Evolutionary conservation across 2,888 invertebrate species (phyloP), one percentile per base, ranked within the genome.

Genomic region (Hipparchia sbordonii): DNA sequence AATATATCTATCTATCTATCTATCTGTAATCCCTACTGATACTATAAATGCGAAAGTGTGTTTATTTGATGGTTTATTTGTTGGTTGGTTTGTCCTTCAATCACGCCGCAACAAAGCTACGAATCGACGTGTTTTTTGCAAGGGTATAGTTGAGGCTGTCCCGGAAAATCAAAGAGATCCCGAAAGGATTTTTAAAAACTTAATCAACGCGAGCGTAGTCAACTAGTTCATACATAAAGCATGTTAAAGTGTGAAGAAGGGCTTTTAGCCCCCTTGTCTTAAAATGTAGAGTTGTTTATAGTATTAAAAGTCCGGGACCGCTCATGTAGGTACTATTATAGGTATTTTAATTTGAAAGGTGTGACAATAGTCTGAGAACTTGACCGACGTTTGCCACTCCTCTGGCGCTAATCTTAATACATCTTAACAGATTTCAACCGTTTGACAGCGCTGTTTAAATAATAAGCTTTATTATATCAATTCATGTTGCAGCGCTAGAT

Each of bases 361-460:
- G 76, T 71, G 76, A 73, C 74, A 74, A 68, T 12, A 46, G 74
- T 75, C 68, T 72, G 68, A 72, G 65, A 74, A 76, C 63, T 72
- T 74, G 76, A 74, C 71, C 65, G 76, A 71, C 76, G 76, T 67
- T 76, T 72, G 76, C 74, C 76, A 74, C 76, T 76, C 76, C 74
- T 70, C 70, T 74, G 68, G 70, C 72, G 74, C 74, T 74, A 69
- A 71, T 74, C 74, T 72, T 68, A 72, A 68, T 66, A 71, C 67
- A 74, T 74, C 74, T 71, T 48, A 67, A 68, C 66, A 72, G 61
- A 74, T 74, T 70, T 69, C 57, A 70, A 71, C 68, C 66, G 57
- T 69, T 52, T 72, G 68, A 72, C 72, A 72, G 59, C 72, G 72
- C 74, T 76, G 66, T 71, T 59, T 67, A 68, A 71, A 72, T 72